phyloP scores from a whole-genome alignment of 2,113 vertebrate genomes.

The Stigmatopora nigra region DNA sequence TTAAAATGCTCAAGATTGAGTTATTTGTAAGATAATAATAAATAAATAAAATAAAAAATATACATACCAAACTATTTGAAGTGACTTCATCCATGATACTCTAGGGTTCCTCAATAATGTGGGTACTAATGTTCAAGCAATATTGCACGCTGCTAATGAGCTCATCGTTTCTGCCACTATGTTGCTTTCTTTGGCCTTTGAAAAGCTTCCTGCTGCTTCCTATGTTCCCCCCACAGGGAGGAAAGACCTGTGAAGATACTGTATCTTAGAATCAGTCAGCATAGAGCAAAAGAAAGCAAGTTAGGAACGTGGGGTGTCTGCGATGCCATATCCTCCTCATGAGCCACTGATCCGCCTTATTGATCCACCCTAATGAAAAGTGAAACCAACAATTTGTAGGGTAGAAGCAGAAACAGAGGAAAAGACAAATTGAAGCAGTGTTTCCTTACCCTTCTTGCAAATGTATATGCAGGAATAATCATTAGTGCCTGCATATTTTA shows the following conservation, averaged over 20 bases:
- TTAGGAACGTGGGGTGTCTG: slow-evolving; percentile 25
- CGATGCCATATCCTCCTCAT: slow-evolving; percentile 41
- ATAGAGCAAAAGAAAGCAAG: slow-evolving; percentile 19
- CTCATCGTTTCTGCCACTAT: background rate
- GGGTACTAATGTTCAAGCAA: background rate
- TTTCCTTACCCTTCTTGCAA: slow-evolving; percentile 46
- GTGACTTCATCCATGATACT: background rate
- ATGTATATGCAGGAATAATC: slow-evolving; percentile 60
- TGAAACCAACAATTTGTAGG: slow-evolving; percentile 52
- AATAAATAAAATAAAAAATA: too few relatives aligned
- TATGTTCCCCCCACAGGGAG: slow-evolving; percentile 8
- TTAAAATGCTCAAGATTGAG: background rate
- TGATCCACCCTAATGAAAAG: slow-evolving; percentile 72
- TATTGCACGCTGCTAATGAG: background rate
- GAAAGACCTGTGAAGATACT: slow-evolving; percentile 8
- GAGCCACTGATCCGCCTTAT: slow-evolving; percentile 60
- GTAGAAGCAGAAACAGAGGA: slow-evolving; percentile 26
- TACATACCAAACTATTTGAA: background rate
- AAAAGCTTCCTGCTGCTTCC: slow-evolving; percentile 3
- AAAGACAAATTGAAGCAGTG: slow-evolving; percentile 58
- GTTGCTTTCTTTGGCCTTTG: slow-evolving; percentile 15
- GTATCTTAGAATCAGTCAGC: slow-evolving; percentile 14
- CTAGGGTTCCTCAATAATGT: background rate
- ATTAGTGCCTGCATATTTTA: slow-evolving; percentile 31
- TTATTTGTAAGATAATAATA: background rate